Conservation (phyloP, 2,113 vertebrate species). For the Haemorhous mexicanus region DNA sequence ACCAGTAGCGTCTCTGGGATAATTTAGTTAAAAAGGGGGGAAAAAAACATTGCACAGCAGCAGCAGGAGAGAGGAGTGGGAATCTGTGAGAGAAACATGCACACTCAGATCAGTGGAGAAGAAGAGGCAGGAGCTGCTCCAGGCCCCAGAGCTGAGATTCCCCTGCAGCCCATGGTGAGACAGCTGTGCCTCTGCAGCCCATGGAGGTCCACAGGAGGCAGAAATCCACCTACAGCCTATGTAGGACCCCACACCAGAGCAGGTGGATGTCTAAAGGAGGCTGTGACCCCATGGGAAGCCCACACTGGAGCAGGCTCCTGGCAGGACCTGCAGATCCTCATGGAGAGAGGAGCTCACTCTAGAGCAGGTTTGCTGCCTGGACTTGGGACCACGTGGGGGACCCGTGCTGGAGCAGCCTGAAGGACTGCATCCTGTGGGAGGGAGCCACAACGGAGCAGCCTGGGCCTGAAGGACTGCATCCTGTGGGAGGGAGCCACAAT, state of each 20-base stretch:
- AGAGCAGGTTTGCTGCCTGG: not conserved
- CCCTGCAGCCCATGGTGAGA: not conserved
- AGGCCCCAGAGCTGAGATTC: not conserved
- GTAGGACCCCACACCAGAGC: not conserved
- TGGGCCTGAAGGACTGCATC: not conserved
- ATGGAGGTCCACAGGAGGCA: not conserved
- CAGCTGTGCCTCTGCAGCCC: not conserved
- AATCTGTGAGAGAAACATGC: not conserved
- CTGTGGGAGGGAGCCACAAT: no score
- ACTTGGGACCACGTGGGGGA: not conserved
- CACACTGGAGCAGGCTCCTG: not conserved
- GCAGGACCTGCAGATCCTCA: not conserved
- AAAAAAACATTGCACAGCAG: not conserved
- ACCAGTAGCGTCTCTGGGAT: not conserved
- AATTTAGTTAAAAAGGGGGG: not conserved
- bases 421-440: not conserved
- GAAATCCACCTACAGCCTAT: not conserved
- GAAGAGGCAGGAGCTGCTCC: not conserved
- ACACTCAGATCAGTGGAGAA: not conserved
- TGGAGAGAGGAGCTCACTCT: not conserved
- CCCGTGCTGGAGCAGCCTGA: not conserved
- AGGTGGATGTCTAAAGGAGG: not conserved
- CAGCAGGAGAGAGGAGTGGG: not conserved
- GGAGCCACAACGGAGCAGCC: not conserved
- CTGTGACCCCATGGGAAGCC: not conserved